A percentile compares a stretch with the other conserved stretches of the same genome.
phyloP scores from a whole-genome alignment of 2,888 invertebrate species.

The Nomada ferruginata region DNA sequence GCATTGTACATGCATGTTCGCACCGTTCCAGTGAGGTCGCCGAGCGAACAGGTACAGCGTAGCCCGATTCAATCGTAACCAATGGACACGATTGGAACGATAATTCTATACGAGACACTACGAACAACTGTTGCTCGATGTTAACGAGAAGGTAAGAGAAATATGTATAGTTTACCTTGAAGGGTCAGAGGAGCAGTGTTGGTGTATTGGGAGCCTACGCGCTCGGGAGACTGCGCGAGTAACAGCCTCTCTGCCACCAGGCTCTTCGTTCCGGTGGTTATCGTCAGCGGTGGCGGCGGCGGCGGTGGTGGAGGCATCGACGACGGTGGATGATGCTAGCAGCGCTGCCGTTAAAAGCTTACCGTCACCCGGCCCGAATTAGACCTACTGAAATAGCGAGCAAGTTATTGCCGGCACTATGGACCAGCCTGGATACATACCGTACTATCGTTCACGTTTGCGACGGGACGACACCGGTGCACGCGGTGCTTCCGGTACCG shows the following conservation, averaged over 20 bases:
- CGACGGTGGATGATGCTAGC: slow-evolving; percentile 62
- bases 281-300: slow-evolving; percentile 57
- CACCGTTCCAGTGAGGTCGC: too few relatives aligned
- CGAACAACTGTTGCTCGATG: not conserved
- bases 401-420: slow-evolving; percentile 69
- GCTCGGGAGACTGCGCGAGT: slow-evolving; percentile 80
- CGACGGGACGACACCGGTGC: slow-evolving; percentile 40
- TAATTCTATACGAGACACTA: not conserved
- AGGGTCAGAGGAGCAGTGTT: slow-evolving; percentile 76
- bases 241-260: slow-evolving; percentile 61
- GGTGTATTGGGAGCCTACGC: slow-evolving; percentile 77
- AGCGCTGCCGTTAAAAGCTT: slow-evolving; percentile 78
- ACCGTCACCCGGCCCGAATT: slow-evolving; percentile 82
- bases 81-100: too few relatives aligned
- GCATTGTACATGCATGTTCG: too few relatives aligned
- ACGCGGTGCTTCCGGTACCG: slow-evolving; percentile 63
- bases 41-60: too few relatives aligned
- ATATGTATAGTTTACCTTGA: slow-evolving; percentile 73
- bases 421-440: slow-evolving; percentile 65
- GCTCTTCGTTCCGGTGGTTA: slow-evolving; percentile 67
- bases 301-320: slow-evolving; percentile 48
- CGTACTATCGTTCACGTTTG: slow-evolving; percentile 36
- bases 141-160: not conserved
- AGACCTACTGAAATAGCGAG: slow-evolving; percentile 81
- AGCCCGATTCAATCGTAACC: too few relatives aligned